These are phyloP conservation scores for Argentina silus DNA, from an alignment of 2,797 vertebrate species.

Conservation along the genomic window DNA sequence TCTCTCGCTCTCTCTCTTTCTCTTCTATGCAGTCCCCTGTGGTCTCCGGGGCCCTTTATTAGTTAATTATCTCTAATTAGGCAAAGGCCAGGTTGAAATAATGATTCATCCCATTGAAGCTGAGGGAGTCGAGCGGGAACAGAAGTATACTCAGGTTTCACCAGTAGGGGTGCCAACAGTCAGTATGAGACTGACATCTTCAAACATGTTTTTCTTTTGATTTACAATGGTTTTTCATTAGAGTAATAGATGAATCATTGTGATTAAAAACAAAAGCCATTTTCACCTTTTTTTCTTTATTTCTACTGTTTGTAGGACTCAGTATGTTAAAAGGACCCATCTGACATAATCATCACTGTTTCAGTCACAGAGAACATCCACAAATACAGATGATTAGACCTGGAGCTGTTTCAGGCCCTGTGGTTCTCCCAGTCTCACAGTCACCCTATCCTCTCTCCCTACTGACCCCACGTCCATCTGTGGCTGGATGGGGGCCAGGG, in stretches of 20 bases:
- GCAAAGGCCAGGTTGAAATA: slow-evolving; percentile 39
- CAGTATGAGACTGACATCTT: neutral
- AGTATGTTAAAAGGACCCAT: too few species aligned
- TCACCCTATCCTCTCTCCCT: slow-evolving; percentile 19
- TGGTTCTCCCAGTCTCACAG: slow-evolving; percentile 26
- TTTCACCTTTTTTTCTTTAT: too few species aligned
- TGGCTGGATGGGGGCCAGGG: slow-evolving; percentile 31
- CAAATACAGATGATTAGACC: slow-evolving; percentile 23
- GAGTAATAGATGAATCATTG: slow-evolving; percentile 29
- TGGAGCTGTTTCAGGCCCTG: slow-evolving; percentile 36
- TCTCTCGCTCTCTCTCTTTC: neutral
- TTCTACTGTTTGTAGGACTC: too few species aligned
- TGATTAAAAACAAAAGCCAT: neutral
- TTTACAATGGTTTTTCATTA: neutral
- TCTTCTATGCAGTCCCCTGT: slow-evolving; percentile 38
- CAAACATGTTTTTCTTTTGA: neutral
- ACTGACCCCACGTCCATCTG: slow-evolving; percentile 31
- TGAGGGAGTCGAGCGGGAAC: slow-evolving; percentile 19
- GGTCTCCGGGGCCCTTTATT: slow-evolving; percentile 43
- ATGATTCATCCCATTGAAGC: slow-evolving; percentile 42
- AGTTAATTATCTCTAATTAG: slow-evolving; percentile 54
- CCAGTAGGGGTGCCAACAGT: slow-evolving; percentile 22
- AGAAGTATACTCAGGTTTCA: slow-evolving; percentile 23
- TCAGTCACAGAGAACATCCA: neutral
- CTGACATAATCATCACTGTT: too few species aligned